Evolutionary conservation across 2,113 vertebrate species (phyloP), one percentile per base, ranked within the genome.

Genomic region (Anser cygnoides): DNA sequence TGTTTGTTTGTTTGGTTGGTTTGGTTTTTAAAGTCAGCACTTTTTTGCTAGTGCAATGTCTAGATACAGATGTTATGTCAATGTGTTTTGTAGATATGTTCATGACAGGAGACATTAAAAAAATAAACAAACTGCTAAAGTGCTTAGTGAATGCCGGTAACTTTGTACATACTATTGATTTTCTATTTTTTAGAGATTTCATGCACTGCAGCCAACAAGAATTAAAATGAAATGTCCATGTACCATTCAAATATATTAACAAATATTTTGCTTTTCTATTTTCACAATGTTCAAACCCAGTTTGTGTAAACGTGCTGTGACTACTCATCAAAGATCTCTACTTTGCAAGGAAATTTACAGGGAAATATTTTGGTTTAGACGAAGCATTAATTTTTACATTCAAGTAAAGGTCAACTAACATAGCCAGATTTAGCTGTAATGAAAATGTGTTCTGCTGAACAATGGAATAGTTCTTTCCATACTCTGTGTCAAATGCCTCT

Each of bases 341-440:
- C 41, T 59, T 20, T 65, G 39, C 62, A 41, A 26, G 55, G 81
- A 37, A 82, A 96, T 93, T 89, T 92, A 29, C 61, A 78, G 66
- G 57, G 58, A 95, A 86, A 92, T 75, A 70, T 61, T 96, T 94
- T 92, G 71, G 49, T 71, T 95, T 81, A 94, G 92, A 94, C 49
- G 81, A 90, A 94, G 49, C 62, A 96, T 87, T 95, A 84, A 61
- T 78, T 95, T 93, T 96, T 95, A 81, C 66, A 93, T 84, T 92
- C 70, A 87, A 79, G 73, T 78, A 94, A 96, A 97, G 94, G 89
- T 96, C 90, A 96, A 72, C 85, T 68, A 78, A 31, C 43, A 68
- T 10, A 89, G 65, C 57, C 92, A 93, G 65, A 81, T 84, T 68
- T 76, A 94, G 80, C 80, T 54, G 52, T 50, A 90, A 93, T 44